Evolutionary conservation across 2,888 invertebrate genomes (phyloP), one percentile per base, ranked within the genome.

Genomic region (Cremastinae sp.): DNA sequence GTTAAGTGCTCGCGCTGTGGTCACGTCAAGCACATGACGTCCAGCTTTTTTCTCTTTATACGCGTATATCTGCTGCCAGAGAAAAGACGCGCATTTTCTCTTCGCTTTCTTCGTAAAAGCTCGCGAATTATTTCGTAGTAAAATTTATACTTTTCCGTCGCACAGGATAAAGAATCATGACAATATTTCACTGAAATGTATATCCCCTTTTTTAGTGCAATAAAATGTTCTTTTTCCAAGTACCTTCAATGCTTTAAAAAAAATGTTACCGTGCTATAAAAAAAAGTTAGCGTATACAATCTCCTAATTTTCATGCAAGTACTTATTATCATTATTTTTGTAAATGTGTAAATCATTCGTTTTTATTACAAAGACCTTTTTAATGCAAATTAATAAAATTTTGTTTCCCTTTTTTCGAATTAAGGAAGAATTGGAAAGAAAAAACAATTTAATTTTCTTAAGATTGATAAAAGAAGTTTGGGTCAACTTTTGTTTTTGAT

Each of bases 1-100:
- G 69, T 79, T 77, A 73, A 77, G 75, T 70, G 69, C 62, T 58
- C 59, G 38, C 66, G n/a, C n/a, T 53, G 74, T 20, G 75, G 77
- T 75, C 79, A 75, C 70, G 49, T 76, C 56, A 74, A 45, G 43
- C 36, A 66, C 54, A 65, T 36, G 65, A 72, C 16, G 41, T 12
- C 51, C 51, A 51, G 20, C 12, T 12, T 65, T 12, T n/a, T n/a
- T n/a, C 51, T 34, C 43, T 58, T 41, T 34, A 65, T 38, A 34
- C 18, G 20, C 41, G 10, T 34, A n/a, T 7, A 8, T 14, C 16
- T n/a, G 10, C 9, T 10, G 34, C 20, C 16, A 18, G 36, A 34
- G 34, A 4, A 10, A 2, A 9, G 1, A 64, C 8, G 20, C 18
- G 34, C 16, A 16, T 10, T 20, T 51, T 20, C 14, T 20, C 51